Base-by-base conservation (phyloP, 2,888 invertebrate genomes). In the Poecilus cupreus region DNA sequence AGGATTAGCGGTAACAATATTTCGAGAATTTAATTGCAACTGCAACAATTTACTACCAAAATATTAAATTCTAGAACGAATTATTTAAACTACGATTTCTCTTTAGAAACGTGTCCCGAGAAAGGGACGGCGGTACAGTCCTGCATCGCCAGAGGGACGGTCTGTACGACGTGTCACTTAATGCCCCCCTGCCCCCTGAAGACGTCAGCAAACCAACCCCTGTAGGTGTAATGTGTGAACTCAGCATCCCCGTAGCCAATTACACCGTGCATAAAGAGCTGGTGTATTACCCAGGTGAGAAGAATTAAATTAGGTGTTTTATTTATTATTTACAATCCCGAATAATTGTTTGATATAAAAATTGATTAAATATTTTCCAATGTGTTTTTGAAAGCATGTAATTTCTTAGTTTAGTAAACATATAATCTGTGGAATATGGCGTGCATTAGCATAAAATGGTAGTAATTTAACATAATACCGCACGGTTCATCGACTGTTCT, bases 211-310 rank as follows among this genome's bases (percentile, higher is more conserved):
- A 92, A 3, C 90, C 90, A 0, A 88, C 90, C 0, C 90, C 91
- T 0, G 90, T 91, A 0, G 91, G 91, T 83, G 92, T 92, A 86
- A 91, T 91, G 83, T 92, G 92, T 86, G 91, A 91, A 11, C 85
- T 92, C 82, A 89, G 91, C 86, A 91, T 92, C 88, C 90, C 91
- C 10, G 90, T 90, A 82, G 91, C 92, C 3, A 91, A 91, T 83
- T 92, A 92, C 84, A 89, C 90, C 20, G 91, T 91, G 49, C 90
- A 90, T 78, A 91, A 91, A 87, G 90, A 91, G 86, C 89, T 91
- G 39, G 89, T 91, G 82, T 91, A 91, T 85, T 92, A 92, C 86
- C 91, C 91, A 87, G 92, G 93, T 93, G 88, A 89, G 32, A 22
- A 49, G n/a, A 16, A 18, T 2, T 10, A 6, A 54, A 54, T 5